Base-by-base conservation (phyloP, 2,113 vertebrate genomes). In the Petrocephalus zakoni region DNA sequence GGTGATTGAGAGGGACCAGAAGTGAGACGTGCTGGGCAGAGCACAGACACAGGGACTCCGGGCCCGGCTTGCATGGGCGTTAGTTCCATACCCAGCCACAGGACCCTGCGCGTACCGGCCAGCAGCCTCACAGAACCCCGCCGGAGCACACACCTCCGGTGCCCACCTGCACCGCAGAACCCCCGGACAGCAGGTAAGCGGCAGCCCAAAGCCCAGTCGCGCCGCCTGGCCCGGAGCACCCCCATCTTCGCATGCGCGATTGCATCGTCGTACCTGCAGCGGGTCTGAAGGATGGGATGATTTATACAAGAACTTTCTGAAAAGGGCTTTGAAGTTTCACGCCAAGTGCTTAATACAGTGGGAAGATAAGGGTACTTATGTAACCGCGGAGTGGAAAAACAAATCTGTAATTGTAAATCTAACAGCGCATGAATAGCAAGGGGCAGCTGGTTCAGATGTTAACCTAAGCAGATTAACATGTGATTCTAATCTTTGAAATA, bases 1-100 rank as follows among this genome's bases (percentile, higher is more conserved):
- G 88, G 93, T 86, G 93, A 89, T 90, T 90, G 90, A 87, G 93
- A 89, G 61, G 88, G 94, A 93, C 85, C 94, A 95, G 94, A 92
- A 93, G 94, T 83, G 58, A 93, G 84, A 89, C 89, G 90, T 89
- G 89, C 81, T 68, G 91, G 91, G 0, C 85, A 87, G 25, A 87
- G 10, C 61, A 8, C 64, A 4, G 56, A 88, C 84, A 86, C 84
- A 1, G 91, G 94, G 93, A 93, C 92, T 87, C 90, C 92, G 88
- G 92, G 78, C 52, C 7, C 34, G 4, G 42, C 89, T 52, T 82
- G 49, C 84, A 53, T 55, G 84, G 84, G 52, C 84, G n/a, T 53
- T 52, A 55, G 84, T 17, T 9, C 51, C 29, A 6, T 37, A 19
- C 25, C 52, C 52, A 34, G 49, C 68, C 55, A 85, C 58, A 52